A percentile compares a stretch with the other conserved stretches of the same genome.
Evolutionary conservation across 2,797 vertebrate species (phyloP).

Genomic region (Eulemur coronatus): DNA sequence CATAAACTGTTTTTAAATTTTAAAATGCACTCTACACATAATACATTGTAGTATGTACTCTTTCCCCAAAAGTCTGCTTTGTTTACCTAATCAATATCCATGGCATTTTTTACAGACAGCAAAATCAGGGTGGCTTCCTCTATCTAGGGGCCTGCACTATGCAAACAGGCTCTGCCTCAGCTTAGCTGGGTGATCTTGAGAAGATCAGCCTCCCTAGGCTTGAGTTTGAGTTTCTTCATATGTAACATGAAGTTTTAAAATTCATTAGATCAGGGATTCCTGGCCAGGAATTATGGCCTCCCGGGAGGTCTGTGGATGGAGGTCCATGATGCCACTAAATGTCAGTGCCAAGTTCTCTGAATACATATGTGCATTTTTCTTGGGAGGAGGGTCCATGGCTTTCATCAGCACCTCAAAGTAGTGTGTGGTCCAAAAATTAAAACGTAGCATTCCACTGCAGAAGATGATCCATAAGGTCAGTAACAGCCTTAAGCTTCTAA

Average conservation of each 20-base stretch:
- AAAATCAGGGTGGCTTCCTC: not conserved
- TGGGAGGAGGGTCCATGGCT: not conserved
- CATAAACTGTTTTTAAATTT: not conserved
- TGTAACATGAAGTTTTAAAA: not conserved
- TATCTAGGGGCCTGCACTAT: not conserved
- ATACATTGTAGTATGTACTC: not conserved
- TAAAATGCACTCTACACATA: not conserved
- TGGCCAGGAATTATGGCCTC: not conserved
- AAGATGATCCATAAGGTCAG: not conserved
- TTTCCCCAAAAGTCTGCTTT: not conserved
- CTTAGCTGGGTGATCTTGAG: not conserved
- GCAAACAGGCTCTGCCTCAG: not conserved
- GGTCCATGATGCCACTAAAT: not conserved
- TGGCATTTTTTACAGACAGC: not conserved
- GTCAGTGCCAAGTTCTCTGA: not conserved
- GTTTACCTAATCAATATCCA: not conserved
- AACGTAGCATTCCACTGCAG: not conserved
- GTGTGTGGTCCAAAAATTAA: slow-evolving; percentile 3
- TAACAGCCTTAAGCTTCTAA: not conserved
- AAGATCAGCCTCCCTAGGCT: not conserved
- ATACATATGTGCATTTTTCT: not conserved
- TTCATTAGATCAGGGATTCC: not conserved
- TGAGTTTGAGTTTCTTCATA: not conserved
- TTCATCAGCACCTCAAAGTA: not conserved
- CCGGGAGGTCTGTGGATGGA: not conserved